Conservation (phyloP, 2,797 vertebrate species). For the Squalus acanthias region DNA sequence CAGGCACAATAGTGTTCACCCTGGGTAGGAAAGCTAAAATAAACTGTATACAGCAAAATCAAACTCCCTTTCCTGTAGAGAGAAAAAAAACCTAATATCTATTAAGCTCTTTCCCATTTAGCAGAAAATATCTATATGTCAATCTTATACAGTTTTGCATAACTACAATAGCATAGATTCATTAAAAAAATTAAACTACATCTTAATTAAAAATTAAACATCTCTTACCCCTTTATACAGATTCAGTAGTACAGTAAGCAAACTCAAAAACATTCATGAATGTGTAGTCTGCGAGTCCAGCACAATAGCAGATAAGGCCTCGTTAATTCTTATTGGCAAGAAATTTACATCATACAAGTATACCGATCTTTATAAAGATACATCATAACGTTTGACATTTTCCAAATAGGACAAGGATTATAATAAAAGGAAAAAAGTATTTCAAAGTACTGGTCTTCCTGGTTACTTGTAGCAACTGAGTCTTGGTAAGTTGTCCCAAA, state of each 20-base stretch:
- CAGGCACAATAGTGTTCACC: slow-evolving; percentile 82
- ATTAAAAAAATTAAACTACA: slow-evolving; percentile 70
- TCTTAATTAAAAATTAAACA: slow-evolving; percentile 64
- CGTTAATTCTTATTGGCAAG: slow-evolving; percentile 74
- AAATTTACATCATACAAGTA: slow-evolving; percentile 46
- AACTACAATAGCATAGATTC: slow-evolving; percentile 66
- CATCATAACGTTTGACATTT: slow-evolving; percentile 5
- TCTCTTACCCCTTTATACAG: slow-evolving; percentile 71
- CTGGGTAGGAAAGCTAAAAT: slow-evolving; percentile 70
- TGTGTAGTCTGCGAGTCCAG: slow-evolving; percentile 68
- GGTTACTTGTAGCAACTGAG: background rate
- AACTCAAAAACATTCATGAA: slow-evolving; percentile 57
- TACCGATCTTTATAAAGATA: slow-evolving; percentile 34
- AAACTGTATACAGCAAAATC: slow-evolving; percentile 44
- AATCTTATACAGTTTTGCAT: slow-evolving; percentile 59
- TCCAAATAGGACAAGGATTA: slow-evolving; percentile 11
- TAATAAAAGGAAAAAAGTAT: slow-evolving; percentile 24
- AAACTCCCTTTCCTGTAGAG: slow-evolving; percentile 55
- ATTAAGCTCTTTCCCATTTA: slow-evolving; percentile 54
- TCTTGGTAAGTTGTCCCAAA: background rate
- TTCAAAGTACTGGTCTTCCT: slow-evolving; percentile 30
- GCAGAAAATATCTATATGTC: slow-evolving; percentile 64
- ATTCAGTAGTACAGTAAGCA: slow-evolving; percentile 93
- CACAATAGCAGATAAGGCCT: slow-evolving; percentile 93
- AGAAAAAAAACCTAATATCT: slow-evolving; percentile 50